Base-by-base conservation (phyloP, 2,797 vertebrate species). In the Melanotaenia boesemani region DNA sequence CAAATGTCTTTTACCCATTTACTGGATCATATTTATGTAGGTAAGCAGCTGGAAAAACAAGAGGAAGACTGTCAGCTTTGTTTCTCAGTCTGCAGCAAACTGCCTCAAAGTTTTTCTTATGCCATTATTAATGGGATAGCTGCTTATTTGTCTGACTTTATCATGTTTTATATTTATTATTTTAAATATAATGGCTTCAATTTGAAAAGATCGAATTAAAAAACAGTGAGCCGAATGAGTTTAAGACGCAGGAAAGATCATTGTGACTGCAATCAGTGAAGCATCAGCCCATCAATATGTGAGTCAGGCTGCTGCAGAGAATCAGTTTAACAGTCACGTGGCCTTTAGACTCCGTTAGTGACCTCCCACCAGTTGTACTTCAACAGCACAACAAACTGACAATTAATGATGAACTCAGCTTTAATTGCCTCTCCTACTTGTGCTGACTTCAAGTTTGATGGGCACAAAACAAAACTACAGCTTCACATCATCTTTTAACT, bases 371-470 rank as follows among this genome's bases (percentile, higher is more conserved):
- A 68, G 46, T 75, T 37, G 46, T 74, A 41, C 63, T 54, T 55
- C 26, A 83, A 32, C 52, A 77, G 52, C 44, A 79, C 85, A 77
- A 77, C 32, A 37, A 92, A 82, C 74, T 79, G 93, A 92, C 87
- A 88, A 91, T 87, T 91, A 94, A 86, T 89, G 86, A 94, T 91
- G 87, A 75, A 79, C 92, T 85, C 22, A 56, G 86, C 86, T 67
- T 93, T 87, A 90, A 80, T 74, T 77, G 70, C 63, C 67, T 79
- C 24, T 7, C 54, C n/a, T n/a, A 63, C 62, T 71, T 62, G 62
- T 58, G 22, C 41, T 1, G 39, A 59, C 65, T 67, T 59, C 11
- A 71, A 63, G 34, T 60, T 67, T 76, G 9, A 6, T 18, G 30
- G 22, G 46, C 57, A 69, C 37, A 58, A 20, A 44, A 75, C 18